These are phyloP conservation scores for Manduca sexta DNA, from an alignment of 1,140 invertebrate species.

Conservation along the genomic window DNA sequence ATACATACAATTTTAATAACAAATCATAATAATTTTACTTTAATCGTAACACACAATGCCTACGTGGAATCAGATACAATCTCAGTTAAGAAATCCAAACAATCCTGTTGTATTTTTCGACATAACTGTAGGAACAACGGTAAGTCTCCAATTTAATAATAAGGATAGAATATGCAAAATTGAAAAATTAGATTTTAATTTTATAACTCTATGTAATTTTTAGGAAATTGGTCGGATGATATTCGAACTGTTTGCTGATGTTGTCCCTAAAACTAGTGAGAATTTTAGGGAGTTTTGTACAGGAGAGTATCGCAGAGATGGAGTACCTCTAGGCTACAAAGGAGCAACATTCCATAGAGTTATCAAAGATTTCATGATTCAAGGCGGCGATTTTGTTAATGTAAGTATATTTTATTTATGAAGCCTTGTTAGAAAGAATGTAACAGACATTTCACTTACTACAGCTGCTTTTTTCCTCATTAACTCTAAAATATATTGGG, in stretches of 20 bases:
- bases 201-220: slow-evolving; percentile 8
- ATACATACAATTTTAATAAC: too few species aligned
- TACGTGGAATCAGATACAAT: slow-evolving; percentile 93
- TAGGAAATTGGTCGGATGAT: slow-evolving; percentile 94
- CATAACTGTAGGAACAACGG: slow-evolving; percentile 92
- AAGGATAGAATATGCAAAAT: too few species aligned
- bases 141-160: slow-evolving; percentile 57
- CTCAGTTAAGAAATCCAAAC: slow-evolving; percentile 90
- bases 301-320: slow-evolving; percentile 92
- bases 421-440: too few species aligned
- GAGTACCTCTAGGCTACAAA: slow-evolving; percentile 97
- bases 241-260: slow-evolving; percentile 97
- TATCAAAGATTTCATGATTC: slow-evolving; percentile 99
- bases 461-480: too few species aligned
- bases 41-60: slow-evolving; percentile 85
- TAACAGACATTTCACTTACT: too few species aligned
- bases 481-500: too few species aligned
- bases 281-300: slow-evolving; percentile 99
- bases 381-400: slow-evolving; percentile 99
- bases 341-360: slow-evolving; percentile 97
- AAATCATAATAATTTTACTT: too few species aligned
- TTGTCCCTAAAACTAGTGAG: slow-evolving; percentile 97
- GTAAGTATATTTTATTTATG: slow-evolving; percentile 72
- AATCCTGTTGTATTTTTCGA: slow-evolving; percentile 99
- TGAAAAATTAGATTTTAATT: background rate